Conservation (phyloP, 1,140 invertebrate species). For the Bilobella aurantiaca region DNA sequence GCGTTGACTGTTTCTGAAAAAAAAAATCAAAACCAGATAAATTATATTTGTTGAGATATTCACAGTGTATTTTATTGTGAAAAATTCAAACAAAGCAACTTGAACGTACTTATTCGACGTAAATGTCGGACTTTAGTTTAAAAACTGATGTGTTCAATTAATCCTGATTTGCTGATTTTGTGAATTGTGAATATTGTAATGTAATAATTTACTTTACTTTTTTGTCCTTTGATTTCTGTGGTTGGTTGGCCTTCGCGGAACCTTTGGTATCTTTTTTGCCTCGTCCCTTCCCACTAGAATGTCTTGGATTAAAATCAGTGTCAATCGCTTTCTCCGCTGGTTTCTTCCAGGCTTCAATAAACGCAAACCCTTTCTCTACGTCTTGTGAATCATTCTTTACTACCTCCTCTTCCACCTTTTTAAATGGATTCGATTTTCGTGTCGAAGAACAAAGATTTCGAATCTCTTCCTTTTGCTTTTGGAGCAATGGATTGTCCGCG, state of each 20-base stretch:
- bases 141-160: no score
- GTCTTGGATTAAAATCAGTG: slow-evolving; percentile 27
- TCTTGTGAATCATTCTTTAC: background rate
- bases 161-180: no score
- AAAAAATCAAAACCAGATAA: background rate
- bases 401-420: slow-evolving; percentile 10
- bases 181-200: no score
- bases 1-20: slow-evolving; percentile 15
- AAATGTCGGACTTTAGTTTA: no score
- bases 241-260: slow-evolving; percentile 2
- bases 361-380: slow-evolving; percentile 19
- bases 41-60: background rate
- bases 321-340: slow-evolving; percentile 21
- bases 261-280: slow-evolving; percentile 3
- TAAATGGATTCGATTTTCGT: slow-evolving; percentile 25
- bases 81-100: no score
- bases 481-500: slow-evolving; percentile 31
- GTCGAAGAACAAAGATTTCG: slow-evolving; percentile 6
- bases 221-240: background rate
- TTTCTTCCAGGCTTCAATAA: slow-evolving; percentile 33
- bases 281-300: slow-evolving; percentile 13
- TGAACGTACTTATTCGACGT: no score
- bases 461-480: slow-evolving; percentile 30
- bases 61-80: no score
- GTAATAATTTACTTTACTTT: background rate